Base-by-base conservation (phyloP, 1,140 invertebrate genomes). In the Cheumatopsyche charites region DNA sequence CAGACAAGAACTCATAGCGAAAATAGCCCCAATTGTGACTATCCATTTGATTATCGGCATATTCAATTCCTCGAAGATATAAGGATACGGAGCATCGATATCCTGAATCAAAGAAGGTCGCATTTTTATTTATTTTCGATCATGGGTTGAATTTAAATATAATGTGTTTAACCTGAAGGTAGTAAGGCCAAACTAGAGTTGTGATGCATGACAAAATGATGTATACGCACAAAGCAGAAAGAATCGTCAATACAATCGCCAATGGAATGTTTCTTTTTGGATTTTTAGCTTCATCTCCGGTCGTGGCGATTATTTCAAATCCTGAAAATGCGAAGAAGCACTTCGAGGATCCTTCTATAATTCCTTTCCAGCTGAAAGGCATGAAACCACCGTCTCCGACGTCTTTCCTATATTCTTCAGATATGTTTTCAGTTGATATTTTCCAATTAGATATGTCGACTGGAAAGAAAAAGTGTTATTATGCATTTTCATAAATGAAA, bases 111-210 rank as follows among this genome's bases (percentile, higher is more conserved):
- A 43, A 17, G 12, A 25, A 58, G 12, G 23, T 23, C 23, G 23
- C 13, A 7, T 47, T 2, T 13, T 47, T 47, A 47, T 47, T 3
- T 47, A 47, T 47, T 47, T 6, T 47, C 13, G 3, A 36, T 9
- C 3, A 36, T 4, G 29, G 9, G 9, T 36, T 9, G 29, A 4
- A n/a, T 36, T 36, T 36, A 36, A 4, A 4, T 3, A 36, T 4
- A 9, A 36, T 4, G 9, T 36, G 29, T 9, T 4, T 4, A 36
- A 94, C 92, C 86, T 93, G 91, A 19, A 88, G 78, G 79, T 92
- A 97, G 80, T 97, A 97, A 0, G 96, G 95, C 84, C 90, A 89
- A 90, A 96, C 95, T 86, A 97, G 88, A 0, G 95, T 97, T n/a
- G 96, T 79, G 0, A 96, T 90, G 0, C 90, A 89, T 0, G 94